Evolutionary conservation across 2,797 vertebrate genomes (phyloP).

Genomic region (Crocodylus rhombifer): DNA sequence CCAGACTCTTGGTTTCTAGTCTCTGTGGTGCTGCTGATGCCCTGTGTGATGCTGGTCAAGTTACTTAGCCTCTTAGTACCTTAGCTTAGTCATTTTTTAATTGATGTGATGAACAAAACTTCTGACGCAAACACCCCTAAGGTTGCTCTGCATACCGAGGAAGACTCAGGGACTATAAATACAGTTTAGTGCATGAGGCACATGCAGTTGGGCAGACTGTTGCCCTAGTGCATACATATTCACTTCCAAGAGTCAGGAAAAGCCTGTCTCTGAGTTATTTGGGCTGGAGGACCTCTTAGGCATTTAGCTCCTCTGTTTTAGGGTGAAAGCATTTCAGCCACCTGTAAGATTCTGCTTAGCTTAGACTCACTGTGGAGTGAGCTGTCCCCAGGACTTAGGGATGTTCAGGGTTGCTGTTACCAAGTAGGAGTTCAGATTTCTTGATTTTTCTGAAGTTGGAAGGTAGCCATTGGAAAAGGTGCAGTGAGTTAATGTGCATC

Average conservation of each 20-base stretch:
- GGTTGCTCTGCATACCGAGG: not conserved
- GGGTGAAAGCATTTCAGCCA: not conserved
- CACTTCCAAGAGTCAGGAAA: not conserved
- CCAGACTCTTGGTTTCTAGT: not conserved
- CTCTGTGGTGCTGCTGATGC: not conserved
- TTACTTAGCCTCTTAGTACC: not conserved
- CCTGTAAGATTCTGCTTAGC: not conserved
- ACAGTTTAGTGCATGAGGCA: not conserved
- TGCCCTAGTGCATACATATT: not conserved
- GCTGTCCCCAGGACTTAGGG: not conserved
- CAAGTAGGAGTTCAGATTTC: not conserved
- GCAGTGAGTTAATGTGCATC: not conserved
- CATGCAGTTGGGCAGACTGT: not conserved
- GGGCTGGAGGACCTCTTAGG: not conserved
- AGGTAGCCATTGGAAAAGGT: not conserved
- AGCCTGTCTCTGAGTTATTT: not conserved
- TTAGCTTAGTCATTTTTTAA: not conserved
- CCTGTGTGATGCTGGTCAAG: not conserved
- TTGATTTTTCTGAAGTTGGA: not conserved
- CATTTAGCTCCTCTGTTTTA: not conserved
- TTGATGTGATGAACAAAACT: not conserved
- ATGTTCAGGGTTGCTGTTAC: not conserved
- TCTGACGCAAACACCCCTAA: not conserved
- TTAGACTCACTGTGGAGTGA: conserved; percentile 8
- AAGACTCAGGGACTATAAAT: not conserved